These are phyloP conservation scores for Trichomalopsis sarcophagae DNA, from an alignment of 1,140 invertebrate species.

Conservation along the genomic window DNA sequence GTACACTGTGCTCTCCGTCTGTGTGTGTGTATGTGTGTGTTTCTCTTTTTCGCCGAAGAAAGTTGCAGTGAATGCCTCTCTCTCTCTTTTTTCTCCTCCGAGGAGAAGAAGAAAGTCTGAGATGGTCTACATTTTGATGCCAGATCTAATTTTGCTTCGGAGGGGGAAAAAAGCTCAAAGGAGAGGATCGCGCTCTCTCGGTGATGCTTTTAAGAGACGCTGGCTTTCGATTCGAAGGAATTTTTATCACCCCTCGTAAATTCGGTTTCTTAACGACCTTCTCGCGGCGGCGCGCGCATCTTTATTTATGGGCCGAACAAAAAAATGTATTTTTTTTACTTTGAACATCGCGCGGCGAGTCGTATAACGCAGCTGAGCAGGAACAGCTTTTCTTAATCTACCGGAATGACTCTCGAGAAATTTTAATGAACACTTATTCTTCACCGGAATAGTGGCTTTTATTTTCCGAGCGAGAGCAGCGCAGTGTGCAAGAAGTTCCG, in stretches of 20 bases:
- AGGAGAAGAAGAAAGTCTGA: too few relatives aligned
- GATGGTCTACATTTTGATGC: too few relatives aligned
- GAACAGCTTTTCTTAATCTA: constrained; percentile 11
- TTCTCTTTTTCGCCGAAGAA: too few relatives aligned
- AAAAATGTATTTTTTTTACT: not conserved
- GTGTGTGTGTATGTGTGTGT: too few relatives aligned
- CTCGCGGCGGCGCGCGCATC: not conserved
- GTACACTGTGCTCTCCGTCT: not conserved
- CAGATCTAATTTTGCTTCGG: too few relatives aligned
- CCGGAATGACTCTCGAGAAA: not conserved
- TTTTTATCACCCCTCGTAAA: too few relatives aligned
- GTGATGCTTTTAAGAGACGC: too few relatives aligned
- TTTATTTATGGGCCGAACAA: not conserved
- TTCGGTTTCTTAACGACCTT: not conserved
- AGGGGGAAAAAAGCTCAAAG: too few relatives aligned
- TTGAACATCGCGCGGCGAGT: not conserved
- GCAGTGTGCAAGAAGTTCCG: not conserved
- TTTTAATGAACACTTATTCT: constrained; percentile 15
- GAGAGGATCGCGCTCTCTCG: too few relatives aligned
- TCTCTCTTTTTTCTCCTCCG: too few relatives aligned
- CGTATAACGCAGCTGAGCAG: not conserved
- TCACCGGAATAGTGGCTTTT: not conserved
- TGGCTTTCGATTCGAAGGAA: not conserved
- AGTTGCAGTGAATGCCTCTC: too few relatives aligned
- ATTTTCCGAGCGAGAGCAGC: not conserved